phyloP scores from a whole-genome alignment of 1,140 invertebrate species.

The Rhagoletis zephyria region DNA sequence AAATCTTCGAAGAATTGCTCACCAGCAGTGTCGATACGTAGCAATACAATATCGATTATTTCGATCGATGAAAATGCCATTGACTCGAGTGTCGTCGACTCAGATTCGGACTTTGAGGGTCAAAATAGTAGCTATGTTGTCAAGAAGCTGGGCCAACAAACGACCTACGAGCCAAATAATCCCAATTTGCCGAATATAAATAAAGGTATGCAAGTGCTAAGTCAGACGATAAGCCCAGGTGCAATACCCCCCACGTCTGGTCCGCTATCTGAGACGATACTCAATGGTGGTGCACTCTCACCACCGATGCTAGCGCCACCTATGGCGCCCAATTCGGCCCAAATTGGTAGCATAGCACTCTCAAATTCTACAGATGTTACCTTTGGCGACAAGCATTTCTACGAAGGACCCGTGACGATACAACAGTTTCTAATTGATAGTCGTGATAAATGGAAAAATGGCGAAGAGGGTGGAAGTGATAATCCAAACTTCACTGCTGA shows the following conservation, averaged over 20 bases:
- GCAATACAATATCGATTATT: slow-evolving; percentile 68
- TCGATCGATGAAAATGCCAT: slow-evolving; percentile 70
- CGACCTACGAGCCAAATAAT: slow-evolving; percentile 64
- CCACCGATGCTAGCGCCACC: background rate
- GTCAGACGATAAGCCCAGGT: slow-evolving; percentile 60
- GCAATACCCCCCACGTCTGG: background rate
- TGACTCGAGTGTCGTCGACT: slow-evolving; percentile 70
- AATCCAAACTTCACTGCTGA: slow-evolving; percentile 63
- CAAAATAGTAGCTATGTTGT: slow-evolving; percentile 63
- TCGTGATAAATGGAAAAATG: slow-evolving; percentile 69
- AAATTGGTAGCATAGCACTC: slow-evolving; percentile 76
- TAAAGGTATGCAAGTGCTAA: slow-evolving; percentile 61
- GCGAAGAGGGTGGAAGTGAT: slow-evolving; percentile 61
- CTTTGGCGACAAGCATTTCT: slow-evolving; percentile 79
- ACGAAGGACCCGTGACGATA: slow-evolving; percentile 80
- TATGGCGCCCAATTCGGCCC: slow-evolving; percentile 58
- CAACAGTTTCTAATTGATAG: slow-evolving; percentile 77
- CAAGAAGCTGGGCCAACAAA: slow-evolving; percentile 70
- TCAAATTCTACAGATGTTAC: slow-evolving; percentile 78
- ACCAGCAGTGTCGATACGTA: slow-evolving; percentile 67
- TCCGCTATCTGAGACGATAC: slow-evolving; percentile 8
- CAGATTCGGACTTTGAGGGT: slow-evolving; percentile 67
- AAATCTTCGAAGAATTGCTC: slow-evolving; percentile 55
- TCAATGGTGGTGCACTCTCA: slow-evolving; percentile 35
- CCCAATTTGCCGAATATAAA: slow-evolving; percentile 65